Evolutionary conservation across 2,888 invertebrate genomes (phyloP).

Genomic region (Euphydryas editha): DNA sequence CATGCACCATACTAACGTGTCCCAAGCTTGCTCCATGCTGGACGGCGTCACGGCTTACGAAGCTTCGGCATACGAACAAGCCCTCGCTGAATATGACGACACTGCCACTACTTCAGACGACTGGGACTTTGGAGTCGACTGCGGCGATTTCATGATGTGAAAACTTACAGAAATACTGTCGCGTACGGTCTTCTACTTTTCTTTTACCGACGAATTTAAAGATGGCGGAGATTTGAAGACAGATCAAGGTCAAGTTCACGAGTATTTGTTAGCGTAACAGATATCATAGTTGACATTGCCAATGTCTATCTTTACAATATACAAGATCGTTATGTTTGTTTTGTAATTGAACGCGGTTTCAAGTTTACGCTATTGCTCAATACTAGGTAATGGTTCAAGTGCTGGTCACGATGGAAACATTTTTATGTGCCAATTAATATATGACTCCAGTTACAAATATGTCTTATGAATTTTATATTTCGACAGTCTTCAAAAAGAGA

Average conservation of each 20-base stretch:
- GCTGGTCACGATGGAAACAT: constrained; percentile 60
- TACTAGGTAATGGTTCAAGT: constrained; percentile 49
- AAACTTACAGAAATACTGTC: constrained; percentile 47
- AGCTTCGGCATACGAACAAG: constrained; percentile 83
- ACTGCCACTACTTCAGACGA: constrained; percentile 82
- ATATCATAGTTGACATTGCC: background rate
- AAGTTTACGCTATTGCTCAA: constrained; percentile 50
- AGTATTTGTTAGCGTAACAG: constrained; percentile 10
- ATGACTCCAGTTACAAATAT: constrained; percentile 39
- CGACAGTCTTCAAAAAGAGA: constrained; percentile 15
- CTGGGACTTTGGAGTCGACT: constrained; percentile 88
- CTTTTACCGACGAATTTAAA: constrained; percentile 3
- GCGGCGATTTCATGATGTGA: constrained; percentile 88
- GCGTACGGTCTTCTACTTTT: constrained; percentile 11
- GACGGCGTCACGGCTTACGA: constrained; percentile 85
- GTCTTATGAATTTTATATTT: constrained; percentile 60
- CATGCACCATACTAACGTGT: constrained; percentile 85
- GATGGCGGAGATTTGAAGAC: background rate
- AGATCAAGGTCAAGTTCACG: background rate
- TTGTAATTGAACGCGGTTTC: background rate
- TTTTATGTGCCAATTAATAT: constrained; percentile 61
- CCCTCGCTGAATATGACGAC: constrained; percentile 84
- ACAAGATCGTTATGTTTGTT: background rate
- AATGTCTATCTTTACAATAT: background rate
- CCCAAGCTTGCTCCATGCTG: constrained; percentile 83